These are phyloP conservation scores for Sterna hirundo DNA, from an alignment of 2,113 vertebrate species.

Conservation along the genomic window DNA sequence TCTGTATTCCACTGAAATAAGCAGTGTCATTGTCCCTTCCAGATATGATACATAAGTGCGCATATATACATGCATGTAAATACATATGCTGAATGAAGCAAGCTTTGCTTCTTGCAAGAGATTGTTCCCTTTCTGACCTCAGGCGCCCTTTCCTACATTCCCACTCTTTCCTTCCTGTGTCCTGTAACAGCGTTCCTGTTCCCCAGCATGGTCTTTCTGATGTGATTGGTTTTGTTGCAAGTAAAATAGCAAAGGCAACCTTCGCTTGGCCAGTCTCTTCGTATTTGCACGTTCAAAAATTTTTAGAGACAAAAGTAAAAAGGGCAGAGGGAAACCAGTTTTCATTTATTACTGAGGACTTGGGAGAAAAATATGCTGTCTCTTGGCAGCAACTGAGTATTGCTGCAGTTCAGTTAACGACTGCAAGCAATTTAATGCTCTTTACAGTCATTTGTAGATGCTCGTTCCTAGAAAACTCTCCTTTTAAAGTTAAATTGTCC, in stretches of 20 bases:
- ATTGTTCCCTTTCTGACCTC: not conserved
- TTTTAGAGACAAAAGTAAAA: not conserved
- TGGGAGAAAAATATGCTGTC: not conserved
- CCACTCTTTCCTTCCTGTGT: not conserved
- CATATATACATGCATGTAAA: not conserved
- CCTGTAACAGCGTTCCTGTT: not conserved
- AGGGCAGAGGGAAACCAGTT: not conserved
- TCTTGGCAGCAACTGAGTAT: not conserved
- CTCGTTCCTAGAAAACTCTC: not conserved
- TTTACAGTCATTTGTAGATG: not conserved
- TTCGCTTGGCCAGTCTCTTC: not conserved
- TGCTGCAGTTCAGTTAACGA: not conserved
- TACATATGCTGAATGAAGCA: not conserved
- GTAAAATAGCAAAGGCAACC: not conserved
- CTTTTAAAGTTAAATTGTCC: not conserved
- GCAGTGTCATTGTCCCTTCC: not conserved
- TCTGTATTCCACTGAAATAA: not conserved
- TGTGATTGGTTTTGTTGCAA: not conserved
- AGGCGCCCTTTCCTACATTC: not conserved
- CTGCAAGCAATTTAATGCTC: not conserved
- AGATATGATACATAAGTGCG: not conserved
- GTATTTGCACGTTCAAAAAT: not conserved
- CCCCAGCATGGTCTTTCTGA: not conserved
- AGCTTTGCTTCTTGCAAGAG: not conserved
- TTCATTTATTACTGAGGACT: not conserved